Conservation (phyloP, 2,888 invertebrate species). For the Drosophila flavopinicola region DNA sequence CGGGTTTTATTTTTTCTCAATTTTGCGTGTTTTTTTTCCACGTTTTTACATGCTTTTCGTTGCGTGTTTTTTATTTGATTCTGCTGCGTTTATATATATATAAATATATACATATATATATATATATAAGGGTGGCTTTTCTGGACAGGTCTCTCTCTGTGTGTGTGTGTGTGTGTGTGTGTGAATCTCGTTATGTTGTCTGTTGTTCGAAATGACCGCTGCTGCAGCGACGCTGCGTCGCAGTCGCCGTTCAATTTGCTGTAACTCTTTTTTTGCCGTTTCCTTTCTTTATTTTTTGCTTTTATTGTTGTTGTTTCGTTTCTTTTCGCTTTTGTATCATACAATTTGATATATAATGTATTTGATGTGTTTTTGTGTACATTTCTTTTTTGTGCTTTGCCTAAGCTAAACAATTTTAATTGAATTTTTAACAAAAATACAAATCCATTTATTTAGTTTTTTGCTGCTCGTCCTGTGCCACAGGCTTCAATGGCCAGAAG, state of each 20-base stretch:
- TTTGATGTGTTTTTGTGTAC: constrained; percentile 55
- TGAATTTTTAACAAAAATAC: constrained; percentile 74
- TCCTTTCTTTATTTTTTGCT: constrained; percentile 8
- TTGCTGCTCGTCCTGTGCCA: constrained; percentile 1
- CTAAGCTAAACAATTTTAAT: constrained; percentile 76
- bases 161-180: constrained; percentile 26
- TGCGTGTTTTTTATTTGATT: constrained; percentile 74
- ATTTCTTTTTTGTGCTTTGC: constrained; percentile 24
- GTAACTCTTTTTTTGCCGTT: constrained; percentile 63
- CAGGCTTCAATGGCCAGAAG: background rate
- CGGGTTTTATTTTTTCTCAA: constrained; percentile 81
- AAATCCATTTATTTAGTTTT: constrained; percentile 54
- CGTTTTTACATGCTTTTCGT: constrained; percentile 64
- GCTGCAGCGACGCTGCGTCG: constrained; percentile 58
- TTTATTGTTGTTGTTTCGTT: constrained; percentile 8
- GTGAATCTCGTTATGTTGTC: constrained; percentile 75
- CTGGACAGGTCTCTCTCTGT: constrained; percentile 29
- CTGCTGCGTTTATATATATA: constrained; percentile 48
- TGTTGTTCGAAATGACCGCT: constrained; percentile 77
- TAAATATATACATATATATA: constrained; percentile 16
- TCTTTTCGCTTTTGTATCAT: constrained; percentile 28
- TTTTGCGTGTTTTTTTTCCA: constrained; percentile 59
- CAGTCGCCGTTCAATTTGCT: constrained; percentile 47
- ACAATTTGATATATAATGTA: constrained; percentile 69
- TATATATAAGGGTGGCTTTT: constrained; percentile 54